Base-by-base conservation (phyloP, 1,140 invertebrate genomes). In the Plodia interpunctella region DNA sequence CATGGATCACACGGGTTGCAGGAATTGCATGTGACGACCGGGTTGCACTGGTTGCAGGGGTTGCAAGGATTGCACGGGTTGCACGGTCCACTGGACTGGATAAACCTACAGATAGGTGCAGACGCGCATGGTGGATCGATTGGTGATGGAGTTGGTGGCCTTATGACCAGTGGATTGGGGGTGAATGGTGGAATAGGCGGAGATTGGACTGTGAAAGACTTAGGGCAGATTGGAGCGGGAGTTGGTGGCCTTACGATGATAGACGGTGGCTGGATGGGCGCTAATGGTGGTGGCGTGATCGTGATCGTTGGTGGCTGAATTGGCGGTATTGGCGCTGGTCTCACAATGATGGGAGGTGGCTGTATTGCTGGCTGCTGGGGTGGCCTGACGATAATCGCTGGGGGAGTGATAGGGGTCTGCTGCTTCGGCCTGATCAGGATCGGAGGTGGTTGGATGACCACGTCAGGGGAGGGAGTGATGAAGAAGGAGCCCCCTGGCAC, bases 401-500 rank as follows among this genome's bases (percentile, higher is more conserved):
- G 72, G 17, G 81, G 79, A 5, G 63, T 68, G 51, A 84, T 82
- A 0, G 81, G 70, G 9, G 25, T 51, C 0, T 70, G 64, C 0
- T 62, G 64, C 6, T 61, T 63, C n/a, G 79, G 79, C 18, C 67
- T 56, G 8, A 86, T 68, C 0, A 82, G 58, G 54, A 86, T 78
- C 0, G 83, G 68, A 10, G 80, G 80, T 0, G 79, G 79, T 32
- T 79, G 78, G 59, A 86, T 76, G 20, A 79, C 55, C 0, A 83
- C 60, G 32, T 83, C 74, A 0, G 80, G 79, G 15, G 66, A 65
- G 0, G 68, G 38, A 5, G 57, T 62, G 49, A 83, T 57, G 63
- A 59, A 82, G 62, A 86, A 68, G 11, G 63, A 72, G 8, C 83
- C 83, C 0, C 80, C 80, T 11, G 76, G 72, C 0, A 86, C 73